phyloP scores from a whole-genome alignment of 2,113 vertebrate genomes.

The Esox niger region DNA sequence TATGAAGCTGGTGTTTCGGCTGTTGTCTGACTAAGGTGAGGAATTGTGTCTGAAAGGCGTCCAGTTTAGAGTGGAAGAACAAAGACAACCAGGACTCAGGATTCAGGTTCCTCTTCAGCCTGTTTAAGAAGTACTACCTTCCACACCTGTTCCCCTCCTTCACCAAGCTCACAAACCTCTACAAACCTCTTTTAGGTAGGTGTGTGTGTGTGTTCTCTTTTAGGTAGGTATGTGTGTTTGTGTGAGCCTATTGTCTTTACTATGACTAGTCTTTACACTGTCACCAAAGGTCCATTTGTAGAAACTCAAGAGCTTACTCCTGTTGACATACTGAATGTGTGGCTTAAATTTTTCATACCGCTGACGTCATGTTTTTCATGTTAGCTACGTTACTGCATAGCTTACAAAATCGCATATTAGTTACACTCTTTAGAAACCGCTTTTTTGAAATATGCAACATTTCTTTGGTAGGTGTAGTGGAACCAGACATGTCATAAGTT shows the following conservation, averaged over 20 bases:
- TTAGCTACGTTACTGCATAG: too few species aligned
- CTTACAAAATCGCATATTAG: not conserved
- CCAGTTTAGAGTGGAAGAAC: conserved; percentile 95
- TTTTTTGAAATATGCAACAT: not conserved
- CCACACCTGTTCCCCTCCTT: conserved; percentile 95
- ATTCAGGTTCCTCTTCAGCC: conserved; percentile 95
- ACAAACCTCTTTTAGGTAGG: conserved; percentile 96
- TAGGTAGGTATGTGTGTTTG: not conserved
- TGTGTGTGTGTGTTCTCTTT: not conserved
- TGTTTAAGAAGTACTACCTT: conserved; percentile 98
- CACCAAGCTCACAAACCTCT: conserved; percentile 94
- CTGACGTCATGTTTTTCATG: not conserved
- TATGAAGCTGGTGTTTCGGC: not conserved
- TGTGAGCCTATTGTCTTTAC: not conserved
- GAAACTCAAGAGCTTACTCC: not conserved
- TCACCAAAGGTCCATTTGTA: not conserved
- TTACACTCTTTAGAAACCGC: not conserved
- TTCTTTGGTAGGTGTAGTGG: not conserved
- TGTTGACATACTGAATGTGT: not conserved
- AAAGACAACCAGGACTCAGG: conserved; percentile 95
- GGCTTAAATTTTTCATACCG: not conserved
- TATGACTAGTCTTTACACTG: not conserved
- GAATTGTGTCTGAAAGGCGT: conserved; percentile 76
- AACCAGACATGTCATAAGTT: not conserved
- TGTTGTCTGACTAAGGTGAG: not conserved